Base-by-base conservation (phyloP, 2,888 invertebrate genomes). In the Tubulanus polymorphus region DNA sequence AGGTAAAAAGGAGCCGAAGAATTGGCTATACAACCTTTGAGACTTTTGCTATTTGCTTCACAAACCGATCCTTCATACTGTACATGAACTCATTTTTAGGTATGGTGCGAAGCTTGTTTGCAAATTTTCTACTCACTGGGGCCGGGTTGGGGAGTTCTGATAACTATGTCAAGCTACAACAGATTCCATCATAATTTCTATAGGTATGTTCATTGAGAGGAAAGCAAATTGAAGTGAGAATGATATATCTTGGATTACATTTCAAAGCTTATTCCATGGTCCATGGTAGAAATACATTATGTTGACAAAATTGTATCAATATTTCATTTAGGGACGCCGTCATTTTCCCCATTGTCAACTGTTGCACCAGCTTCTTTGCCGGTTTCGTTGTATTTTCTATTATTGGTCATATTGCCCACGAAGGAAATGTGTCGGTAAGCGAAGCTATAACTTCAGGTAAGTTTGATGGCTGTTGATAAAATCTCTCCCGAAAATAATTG, bases 341-440 rank as follows among this genome's bases (percentile, higher is more conserved):
- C 62, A 58, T 78, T n/a, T 72, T 78, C 3, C 76, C 78, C 0
- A 49, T 78, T 8, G 67, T 76, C 50, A 77, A 78, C 63, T 75
- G 74, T 59, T 67, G 69, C n/a, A 78, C 78, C 3, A 73, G 72
- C 59, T 69, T 78, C 6, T 76, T 77, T 62, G 75, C 76, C 53
- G 78, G 78, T 5, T 74, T 75, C 59, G 77, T 76, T 51, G 77
- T 78, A 41, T 78, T 78, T 63, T 73, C 76, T 35, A 73, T 78
- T 46, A 69, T 78, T 51, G 90, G 90, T 1, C 89, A 88, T 49
- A 80, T 81, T 79, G 77, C 80, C 1, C 70, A 77, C 59, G 76
- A 78, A 55, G 71, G 77, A 25, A 69, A 71, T 18, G 64, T 71
- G 6, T 63, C 68, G 6, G 69, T 81, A 2, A 72, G 74, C 25